phyloP scores from a whole-genome alignment of 2,888 invertebrate species.

The Drosophila merina region DNA sequence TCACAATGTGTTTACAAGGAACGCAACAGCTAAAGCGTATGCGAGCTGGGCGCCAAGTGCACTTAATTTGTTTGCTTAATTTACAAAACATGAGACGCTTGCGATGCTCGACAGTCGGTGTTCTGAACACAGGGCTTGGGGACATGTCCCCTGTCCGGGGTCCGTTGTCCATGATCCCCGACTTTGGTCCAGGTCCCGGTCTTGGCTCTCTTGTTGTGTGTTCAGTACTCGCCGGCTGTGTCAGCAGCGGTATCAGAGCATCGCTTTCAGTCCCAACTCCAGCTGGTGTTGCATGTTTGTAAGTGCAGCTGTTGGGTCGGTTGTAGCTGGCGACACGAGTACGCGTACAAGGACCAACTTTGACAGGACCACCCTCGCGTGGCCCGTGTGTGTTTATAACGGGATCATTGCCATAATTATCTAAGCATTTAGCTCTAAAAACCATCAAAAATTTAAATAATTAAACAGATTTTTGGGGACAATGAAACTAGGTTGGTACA shows the following conservation, averaged over 20 bases:
- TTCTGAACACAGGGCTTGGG: conserved; percentile 23
- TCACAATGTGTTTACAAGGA: conserved; percentile 75
- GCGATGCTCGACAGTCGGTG: conserved; percentile 6
- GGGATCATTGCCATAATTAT: conserved; percentile 56
- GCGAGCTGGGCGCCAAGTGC: conserved; percentile 71
- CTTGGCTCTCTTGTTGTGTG: conserved; percentile 48
- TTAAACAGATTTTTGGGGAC: not conserved
- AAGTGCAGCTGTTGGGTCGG: conserved; percentile 45
- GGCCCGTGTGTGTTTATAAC: conserved; percentile 30
- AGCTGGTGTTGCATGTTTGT: conserved; percentile 63
- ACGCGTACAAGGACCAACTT: conserved; percentile 33
- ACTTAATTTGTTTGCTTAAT: conserved; percentile 82
- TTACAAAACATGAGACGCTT: conserved; percentile 74
- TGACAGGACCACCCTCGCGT: conserved; percentile 18
- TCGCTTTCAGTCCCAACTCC: conserved; percentile 14
- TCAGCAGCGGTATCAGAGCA: conserved; percentile 43
- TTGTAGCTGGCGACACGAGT: conserved; percentile 45
- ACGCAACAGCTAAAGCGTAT: conserved; percentile 49
- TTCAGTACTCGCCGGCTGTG: conserved; percentile 58
- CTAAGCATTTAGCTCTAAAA: conserved; percentile 12
- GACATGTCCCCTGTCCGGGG: conserved; percentile 14
- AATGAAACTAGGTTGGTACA: conserved; percentile 27
- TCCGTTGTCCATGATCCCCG: conserved; percentile 6
- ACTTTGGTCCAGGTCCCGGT: conserved; percentile 4
- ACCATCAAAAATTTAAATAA: conserved; percentile 3